Base-by-base conservation (phyloP, 2,888 invertebrate genomes). In the Therioaphis trifolii region DNA sequence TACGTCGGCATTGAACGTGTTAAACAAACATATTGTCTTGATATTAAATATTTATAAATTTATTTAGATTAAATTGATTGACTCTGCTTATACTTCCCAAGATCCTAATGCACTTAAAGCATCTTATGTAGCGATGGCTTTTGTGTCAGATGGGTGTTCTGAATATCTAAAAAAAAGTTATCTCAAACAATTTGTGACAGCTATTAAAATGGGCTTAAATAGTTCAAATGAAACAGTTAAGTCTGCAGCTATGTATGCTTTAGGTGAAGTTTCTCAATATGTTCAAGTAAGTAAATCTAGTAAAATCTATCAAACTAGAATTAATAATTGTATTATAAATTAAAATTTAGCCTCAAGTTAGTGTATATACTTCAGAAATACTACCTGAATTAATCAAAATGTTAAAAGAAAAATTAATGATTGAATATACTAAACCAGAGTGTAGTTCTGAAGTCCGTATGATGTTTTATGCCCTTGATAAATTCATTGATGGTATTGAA, bases 381-480 rank as follows among this genome's bases (percentile, higher is more conserved):
- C 27, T 82, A 27, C 82, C 82, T 18, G 82, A 82, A 35, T 66
- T 82, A 63, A 49, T 82, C 52, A 82, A 82, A 82, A 82, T 82
- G 82, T 82, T 82, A 24, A 82, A 82, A 82, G 74, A 63, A 35
- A 82, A 82, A n/a, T 82, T 82, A 82, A 27, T 82, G 5, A n/a
- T 63, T n/a, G 82, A 82, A 27, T 74, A 66, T 52, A 82, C 74
- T 52, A 72, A 82, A 14, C 27, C 74, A 40, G 74, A 82, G 52
- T 82, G 82, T 74, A 82, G 82, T 74, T 74, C 82, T 61, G 82
- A 82, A 74, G 82, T 82, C 4, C 82, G 82, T 40, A 82, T 82
- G 82, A 82, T 82, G 43, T 82, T 82, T 49, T 82, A 63, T 74
- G 82, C 82, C 18, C 82, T 82, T 74, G 82, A 82, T 82, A 82